A percentile compares a stretch with the other conserved stretches of the same genome.
phyloP scores from a whole-genome alignment of 2,797 vertebrate genomes.

The Pagetopsis macropterus region DNA sequence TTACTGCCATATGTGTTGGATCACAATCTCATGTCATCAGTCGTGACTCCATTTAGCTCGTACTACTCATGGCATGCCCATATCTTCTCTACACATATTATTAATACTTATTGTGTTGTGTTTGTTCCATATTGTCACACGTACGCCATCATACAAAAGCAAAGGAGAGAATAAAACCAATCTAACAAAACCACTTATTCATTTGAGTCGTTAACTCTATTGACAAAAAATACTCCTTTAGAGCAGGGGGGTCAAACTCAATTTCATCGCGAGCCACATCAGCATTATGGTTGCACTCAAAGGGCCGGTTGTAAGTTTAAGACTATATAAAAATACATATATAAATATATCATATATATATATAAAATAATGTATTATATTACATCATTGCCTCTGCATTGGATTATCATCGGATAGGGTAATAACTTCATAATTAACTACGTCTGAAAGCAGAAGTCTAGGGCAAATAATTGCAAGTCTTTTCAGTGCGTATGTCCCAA shows the following conservation, averaged over 20 bases:
- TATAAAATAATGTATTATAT: too few relatives aligned
- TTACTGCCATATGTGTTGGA: conserved; percentile 46
- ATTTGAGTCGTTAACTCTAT: neutral
- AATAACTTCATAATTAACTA: too few relatives aligned
- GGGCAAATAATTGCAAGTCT: too few relatives aligned
- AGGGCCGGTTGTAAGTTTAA: too few relatives aligned
- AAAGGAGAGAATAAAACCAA: conserved; percentile 27
- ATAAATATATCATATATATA: too few relatives aligned
- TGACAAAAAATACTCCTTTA: neutral
- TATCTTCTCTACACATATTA: neutral
- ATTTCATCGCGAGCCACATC: too few relatives aligned
- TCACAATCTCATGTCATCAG: conserved; percentile 53
- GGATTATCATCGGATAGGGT: too few relatives aligned
- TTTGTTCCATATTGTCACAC: conserved; percentile 20
- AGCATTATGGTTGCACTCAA: too few relatives aligned
- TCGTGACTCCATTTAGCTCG: conserved; percentile 33
- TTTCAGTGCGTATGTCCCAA: too few relatives aligned
- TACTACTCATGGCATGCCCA: conserved; percentile 24
- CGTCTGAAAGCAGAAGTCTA: too few relatives aligned
- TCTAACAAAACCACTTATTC: neutral
- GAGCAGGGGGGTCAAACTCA: neutral
- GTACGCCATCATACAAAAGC: neutral
- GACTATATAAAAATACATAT: too few relatives aligned
- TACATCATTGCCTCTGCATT: too few relatives aligned
- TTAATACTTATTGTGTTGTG: conserved; percentile 13